phyloP scores from a whole-genome alignment of 2,797 vertebrate species.

The Syngnathus acus region DNA sequence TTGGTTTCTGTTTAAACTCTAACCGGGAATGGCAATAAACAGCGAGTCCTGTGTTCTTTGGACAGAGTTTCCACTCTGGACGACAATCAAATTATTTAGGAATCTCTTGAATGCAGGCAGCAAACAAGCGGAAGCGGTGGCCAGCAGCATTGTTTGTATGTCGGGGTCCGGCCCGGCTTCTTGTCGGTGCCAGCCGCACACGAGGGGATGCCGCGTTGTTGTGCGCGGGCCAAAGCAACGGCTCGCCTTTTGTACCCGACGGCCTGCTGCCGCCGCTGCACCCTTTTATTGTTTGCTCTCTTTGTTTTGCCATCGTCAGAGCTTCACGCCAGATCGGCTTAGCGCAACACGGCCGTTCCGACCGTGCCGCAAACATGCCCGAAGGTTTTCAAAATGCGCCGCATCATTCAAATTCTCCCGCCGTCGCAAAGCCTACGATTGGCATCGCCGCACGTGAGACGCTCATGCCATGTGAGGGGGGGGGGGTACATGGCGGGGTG shows the following conservation, averaged over 20 bases:
- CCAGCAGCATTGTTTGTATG: conserved; percentile 24
- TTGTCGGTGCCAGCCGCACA: conserved; percentile 26
- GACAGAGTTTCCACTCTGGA: conserved; percentile 8
- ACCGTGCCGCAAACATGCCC: not conserved
- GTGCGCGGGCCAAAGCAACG: conserved; percentile 37
- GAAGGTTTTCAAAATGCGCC: not conserved
- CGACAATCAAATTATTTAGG: conserved; percentile 38
- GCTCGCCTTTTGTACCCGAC: conserved; percentile 36
- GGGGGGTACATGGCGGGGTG: conserved; percentile 28
- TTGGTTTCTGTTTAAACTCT: too few species aligned
- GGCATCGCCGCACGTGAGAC: conserved; percentile 46
- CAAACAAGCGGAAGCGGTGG: conserved; percentile 18
- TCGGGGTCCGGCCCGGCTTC: conserved; percentile 20
- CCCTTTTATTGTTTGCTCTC: not conserved
- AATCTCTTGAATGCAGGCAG: conserved; percentile 24
- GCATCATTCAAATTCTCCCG: conserved; percentile 29
- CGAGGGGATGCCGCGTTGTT: conserved; percentile 20
- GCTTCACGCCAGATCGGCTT: conserved; percentile 1
- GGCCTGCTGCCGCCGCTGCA: conserved; percentile 19
- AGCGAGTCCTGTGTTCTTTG: conserved; percentile 28
- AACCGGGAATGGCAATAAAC: too few species aligned
- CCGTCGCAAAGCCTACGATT: conserved; percentile 60
- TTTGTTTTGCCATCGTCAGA: conserved; percentile 1
- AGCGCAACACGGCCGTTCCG: not conserved
- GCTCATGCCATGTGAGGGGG: conserved; percentile 56